Conservation (phyloP, 37 sponge, comb jelly and placozoan genomes). For the Lycopodina hypogea region DNA sequence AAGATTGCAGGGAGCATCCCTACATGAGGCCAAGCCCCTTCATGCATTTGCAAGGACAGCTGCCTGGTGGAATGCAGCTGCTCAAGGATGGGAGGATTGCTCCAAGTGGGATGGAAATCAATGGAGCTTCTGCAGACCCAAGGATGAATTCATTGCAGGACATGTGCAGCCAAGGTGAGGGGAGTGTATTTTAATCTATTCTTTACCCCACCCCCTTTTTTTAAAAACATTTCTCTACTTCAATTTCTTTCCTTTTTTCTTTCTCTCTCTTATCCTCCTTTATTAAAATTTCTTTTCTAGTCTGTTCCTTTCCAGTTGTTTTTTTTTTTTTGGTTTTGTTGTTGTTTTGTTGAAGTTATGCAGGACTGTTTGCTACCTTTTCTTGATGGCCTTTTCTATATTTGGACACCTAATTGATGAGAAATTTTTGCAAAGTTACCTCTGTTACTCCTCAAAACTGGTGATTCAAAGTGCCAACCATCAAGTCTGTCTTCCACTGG, state of each 20-base stretch:
- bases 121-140: conserved; percentile 17
- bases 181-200: not conserved
- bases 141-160: conserved; percentile 5
- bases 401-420: too few relatives aligned
- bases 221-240: not conserved
- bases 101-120: conserved; percentile 7
- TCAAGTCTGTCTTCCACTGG: not conserved
- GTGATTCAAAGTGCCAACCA: not conserved
- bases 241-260: too few relatives aligned
- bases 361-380: too few relatives aligned
- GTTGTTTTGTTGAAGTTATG: too few relatives aligned
- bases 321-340: too few relatives aligned
- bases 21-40: conserved; percentile 53
- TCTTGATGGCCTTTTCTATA: too few relatives aligned
- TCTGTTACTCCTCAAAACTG: too few relatives aligned
- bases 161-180: conserved; percentile 24
- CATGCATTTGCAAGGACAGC: conserved; percentile 40
- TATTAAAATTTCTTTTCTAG: too few relatives aligned
- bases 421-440: too few relatives aligned
- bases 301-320: too few relatives aligned
- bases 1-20: conserved; percentile 56
- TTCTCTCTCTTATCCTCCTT: too few relatives aligned
- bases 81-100: conserved; percentile 32
- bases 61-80: conserved; percentile 25
- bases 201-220: not conserved